Percentiles rank a stretch among this genome's conserved stretches.
phyloP scores from a whole-genome alignment of 2,888 invertebrate species.

The Cheilosia vulpina region DNA sequence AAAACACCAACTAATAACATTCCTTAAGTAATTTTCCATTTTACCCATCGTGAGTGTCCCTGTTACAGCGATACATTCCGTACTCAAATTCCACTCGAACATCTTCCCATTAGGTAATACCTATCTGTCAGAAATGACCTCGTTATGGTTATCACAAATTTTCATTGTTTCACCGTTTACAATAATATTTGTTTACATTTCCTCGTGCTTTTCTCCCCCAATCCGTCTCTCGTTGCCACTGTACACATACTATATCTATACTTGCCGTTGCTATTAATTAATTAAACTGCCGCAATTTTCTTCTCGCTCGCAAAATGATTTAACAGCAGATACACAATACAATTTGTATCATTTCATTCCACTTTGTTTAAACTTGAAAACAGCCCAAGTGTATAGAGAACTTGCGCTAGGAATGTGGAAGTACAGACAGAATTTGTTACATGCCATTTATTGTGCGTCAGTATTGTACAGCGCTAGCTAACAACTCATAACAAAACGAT shows the following conservation, averaged over 20 bases:
- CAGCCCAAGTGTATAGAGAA: conserved; percentile 14
- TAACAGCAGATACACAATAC: conserved; percentile 62
- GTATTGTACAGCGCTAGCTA: neutral
- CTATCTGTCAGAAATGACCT: conserved; percentile 47
- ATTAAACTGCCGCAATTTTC: conserved; percentile 64
- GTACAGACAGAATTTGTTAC: conserved; percentile 37
- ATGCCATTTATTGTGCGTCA: conserved; percentile 56
- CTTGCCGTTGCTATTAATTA: conserved; percentile 60
- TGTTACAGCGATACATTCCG: neutral
- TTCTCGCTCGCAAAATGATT: conserved; percentile 67
- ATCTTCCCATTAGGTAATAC: conserved; percentile 41
- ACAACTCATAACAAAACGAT: conserved; percentile 45
- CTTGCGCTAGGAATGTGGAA: conserved; percentile 65
- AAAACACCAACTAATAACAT: conserved; percentile 33
- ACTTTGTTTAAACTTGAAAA: conserved; percentile 68
- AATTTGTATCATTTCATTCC: conserved; percentile 67
- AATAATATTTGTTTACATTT: conserved; percentile 63
- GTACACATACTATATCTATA: no score
- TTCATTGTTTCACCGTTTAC: conserved; percentile 68
- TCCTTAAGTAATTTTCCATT: conserved; percentile 45
- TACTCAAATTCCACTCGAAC: conserved; percentile 4
- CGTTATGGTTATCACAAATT: conserved; percentile 59
- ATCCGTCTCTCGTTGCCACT: conserved; percentile 40
- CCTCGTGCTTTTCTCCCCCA: conserved; percentile 12
- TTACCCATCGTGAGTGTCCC: neutral